Evolutionary conservation across 2,113 vertebrate genomes (phyloP).

Genomic region (Cettia cetti): DNA sequence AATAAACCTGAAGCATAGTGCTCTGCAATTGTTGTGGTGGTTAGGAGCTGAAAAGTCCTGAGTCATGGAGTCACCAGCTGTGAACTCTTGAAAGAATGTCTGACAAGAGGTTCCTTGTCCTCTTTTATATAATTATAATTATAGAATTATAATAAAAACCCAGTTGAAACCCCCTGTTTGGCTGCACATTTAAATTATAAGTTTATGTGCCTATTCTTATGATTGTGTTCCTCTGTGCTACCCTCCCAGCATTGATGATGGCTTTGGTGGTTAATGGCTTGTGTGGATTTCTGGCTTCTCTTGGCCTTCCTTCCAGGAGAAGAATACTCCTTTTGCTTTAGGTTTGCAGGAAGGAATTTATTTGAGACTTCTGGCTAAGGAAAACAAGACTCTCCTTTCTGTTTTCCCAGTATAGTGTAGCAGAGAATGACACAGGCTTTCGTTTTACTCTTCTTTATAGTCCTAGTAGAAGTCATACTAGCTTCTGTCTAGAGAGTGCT

Average conservation of each 20-base stretch:
- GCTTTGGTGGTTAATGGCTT: background rate
- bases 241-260: accelerated
- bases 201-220: background rate
- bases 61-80: background rate
- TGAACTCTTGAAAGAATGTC: background rate
- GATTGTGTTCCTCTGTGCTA: background rate
- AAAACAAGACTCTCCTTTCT: background rate
- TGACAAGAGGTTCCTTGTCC: background rate
- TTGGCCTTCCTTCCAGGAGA: background rate
- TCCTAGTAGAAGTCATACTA: background rate
- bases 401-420: background rate
- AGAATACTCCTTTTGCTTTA: background rate
- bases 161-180: background rate
- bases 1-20: background rate
- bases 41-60: background rate
- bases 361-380: background rate
- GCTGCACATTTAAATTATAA: background rate
- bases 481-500: background rate
- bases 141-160: background rate
- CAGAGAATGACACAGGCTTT: background rate
- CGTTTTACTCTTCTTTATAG: background rate
- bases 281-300: background rate
- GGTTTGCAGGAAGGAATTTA: background rate
- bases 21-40: background rate
- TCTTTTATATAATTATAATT: background rate